Base-by-base conservation (phyloP, 2,888 invertebrate genomes). In the Dioctria rufipes region DNA sequence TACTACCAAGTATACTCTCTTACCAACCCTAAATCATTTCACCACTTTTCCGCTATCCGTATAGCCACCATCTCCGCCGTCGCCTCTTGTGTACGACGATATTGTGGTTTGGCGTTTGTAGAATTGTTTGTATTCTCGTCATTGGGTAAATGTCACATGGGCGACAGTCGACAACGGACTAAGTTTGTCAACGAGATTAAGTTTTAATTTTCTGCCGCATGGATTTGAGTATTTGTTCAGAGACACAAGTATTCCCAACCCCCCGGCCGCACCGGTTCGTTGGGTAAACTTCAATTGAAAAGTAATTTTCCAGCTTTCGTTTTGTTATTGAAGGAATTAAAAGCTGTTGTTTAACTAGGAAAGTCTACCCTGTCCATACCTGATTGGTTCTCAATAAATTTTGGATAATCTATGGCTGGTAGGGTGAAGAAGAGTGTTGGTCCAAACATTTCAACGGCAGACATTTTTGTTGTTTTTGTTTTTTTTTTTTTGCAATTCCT, bases 131-230 rank as follows among this genome's bases (percentile, higher is more conserved):
- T n/a, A 5, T 65, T 5, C 3, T 5, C 13, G 5, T 43, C 25
- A 11, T 25, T 60, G 61, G 65, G 73, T 13, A 46, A 37, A 49
- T 73, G 65, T 46, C 63, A 25, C 25, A 75, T 49, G 54, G 58
- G 63, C 49, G 65, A 73, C 66, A 65, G 5, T 63, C 43, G 39
- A 65, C 75, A 65, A 77, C 25, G 54, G 73, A 43, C 5, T 61
- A 83, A 86, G 88, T 89, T 89, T 89, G 87, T 89, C 77, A 39
- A 54, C 37, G 78, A 78, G 82, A 82, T 82, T 81, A 75, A 80
- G 71, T 80, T 80, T 82, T 82, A 82, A 82, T 82, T 80, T 80
- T 69, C 78, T 65, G 75, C 43, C 60, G 43, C 46, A 25, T 43
- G 61, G 61, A 43, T 61, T n/a, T 40, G 37, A 46, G 75, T 75